phyloP scores from a whole-genome alignment of 1,140 invertebrate species.

The Bombus impatiens region DNA sequence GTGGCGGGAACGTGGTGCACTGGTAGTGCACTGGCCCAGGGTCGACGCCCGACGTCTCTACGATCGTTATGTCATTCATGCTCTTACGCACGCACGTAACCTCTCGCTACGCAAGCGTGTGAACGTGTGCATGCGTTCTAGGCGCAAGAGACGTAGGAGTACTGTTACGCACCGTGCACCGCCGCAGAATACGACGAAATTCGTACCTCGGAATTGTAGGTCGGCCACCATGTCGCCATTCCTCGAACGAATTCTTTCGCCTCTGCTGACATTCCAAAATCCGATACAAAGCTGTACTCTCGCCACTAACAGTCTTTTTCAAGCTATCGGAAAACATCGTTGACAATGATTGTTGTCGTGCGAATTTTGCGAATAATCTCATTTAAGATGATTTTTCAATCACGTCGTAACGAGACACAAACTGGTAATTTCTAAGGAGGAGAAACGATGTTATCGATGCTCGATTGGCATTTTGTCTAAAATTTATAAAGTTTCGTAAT shows the following conservation, averaged over 20 bases:
- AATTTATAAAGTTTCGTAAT: too few relatives aligned
- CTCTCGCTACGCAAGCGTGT: conserved; percentile 62
- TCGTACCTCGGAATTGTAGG: conserved; percentile 42
- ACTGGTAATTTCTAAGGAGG: too few relatives aligned
- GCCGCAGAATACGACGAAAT: conserved; percentile 50
- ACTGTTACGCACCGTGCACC: conserved; percentile 73
- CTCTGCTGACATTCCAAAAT: not conserved
- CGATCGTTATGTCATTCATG: conserved; percentile 80
- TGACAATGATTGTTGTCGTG: too few relatives aligned
- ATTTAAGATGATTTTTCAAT: too few relatives aligned
- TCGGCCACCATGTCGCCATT: conserved; percentile 11
- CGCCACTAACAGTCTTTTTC: too few relatives aligned
- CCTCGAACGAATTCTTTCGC: not conserved
- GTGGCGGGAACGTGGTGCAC: conserved; percentile 34
- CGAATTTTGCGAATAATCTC: too few relatives aligned
- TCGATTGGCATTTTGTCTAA: too few relatives aligned
- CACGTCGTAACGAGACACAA: too few relatives aligned
- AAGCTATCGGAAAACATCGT: too few relatives aligned
- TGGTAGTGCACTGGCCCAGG: conserved; percentile 62
- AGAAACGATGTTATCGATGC: too few relatives aligned
- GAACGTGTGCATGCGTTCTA: conserved; percentile 60
- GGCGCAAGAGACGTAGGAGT: conserved; percentile 71
- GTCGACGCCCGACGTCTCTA: conserved; percentile 74
- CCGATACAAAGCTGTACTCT: too few relatives aligned
- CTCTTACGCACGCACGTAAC: conserved; percentile 70